Percentiles rank a stretch among this genome's conserved stretches.
Evolutionary conservation across 2,797 vertebrate genomes (phyloP).

Genomic region (Schizopygopsis pylzovi): DNA sequence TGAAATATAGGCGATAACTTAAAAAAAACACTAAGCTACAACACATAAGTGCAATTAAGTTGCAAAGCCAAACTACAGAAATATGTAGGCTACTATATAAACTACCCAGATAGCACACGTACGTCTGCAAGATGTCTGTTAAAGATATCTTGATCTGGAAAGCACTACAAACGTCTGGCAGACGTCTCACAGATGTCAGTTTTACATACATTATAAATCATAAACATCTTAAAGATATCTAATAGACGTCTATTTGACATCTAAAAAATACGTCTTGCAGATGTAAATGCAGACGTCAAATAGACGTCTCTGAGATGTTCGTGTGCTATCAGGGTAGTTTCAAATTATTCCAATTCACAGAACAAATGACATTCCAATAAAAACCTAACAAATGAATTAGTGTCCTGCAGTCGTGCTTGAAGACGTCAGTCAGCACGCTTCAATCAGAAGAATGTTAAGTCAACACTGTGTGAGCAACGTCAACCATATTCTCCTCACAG

Average conservation of each 20-base stretch:
- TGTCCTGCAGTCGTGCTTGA: not conserved
- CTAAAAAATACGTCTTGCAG: no score
- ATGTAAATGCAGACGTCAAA: no score
- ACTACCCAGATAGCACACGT: no score
- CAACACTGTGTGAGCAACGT: slow-evolving; percentile 18
- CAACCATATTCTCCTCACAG: slow-evolving; percentile 1
- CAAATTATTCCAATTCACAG: not conserved
- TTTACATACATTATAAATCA: no score
- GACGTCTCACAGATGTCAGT: no score
- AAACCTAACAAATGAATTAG: not conserved
- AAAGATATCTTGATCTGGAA: no score
- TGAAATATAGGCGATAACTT: not conserved
- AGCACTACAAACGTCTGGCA: no score
- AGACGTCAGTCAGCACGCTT: not conserved
- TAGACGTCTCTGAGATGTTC: no score
- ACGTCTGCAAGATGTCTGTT: no score
- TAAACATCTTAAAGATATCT: no score
- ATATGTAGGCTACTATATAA: not conserved
- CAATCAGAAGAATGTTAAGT: slow-evolving; percentile 10
- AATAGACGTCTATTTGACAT: no score
- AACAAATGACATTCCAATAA: not conserved
- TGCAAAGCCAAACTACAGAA: not conserved
- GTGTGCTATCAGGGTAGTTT: not conserved
- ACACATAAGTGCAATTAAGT: not conserved
- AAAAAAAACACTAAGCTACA: not conserved